Conservation (phyloP, 2,888 invertebrate genomes). For the Thelaira solivaga region DNA sequence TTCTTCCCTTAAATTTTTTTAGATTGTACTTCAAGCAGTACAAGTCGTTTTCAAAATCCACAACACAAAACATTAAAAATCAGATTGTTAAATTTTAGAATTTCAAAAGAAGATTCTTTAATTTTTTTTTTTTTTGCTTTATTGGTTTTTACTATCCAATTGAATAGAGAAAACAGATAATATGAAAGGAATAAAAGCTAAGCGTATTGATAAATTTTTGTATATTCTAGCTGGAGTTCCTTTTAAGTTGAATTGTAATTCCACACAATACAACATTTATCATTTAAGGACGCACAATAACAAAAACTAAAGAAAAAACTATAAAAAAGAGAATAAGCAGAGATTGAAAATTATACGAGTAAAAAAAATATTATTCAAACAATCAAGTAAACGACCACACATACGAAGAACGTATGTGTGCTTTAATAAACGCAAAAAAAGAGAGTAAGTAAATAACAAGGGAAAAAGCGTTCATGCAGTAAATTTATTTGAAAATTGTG, state of each 20-base stretch:
- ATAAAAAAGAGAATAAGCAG: neutral
- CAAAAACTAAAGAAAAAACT: neutral
- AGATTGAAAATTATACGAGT: conserved; percentile 7
- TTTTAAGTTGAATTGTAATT: neutral
- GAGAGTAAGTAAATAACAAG: too few species aligned
- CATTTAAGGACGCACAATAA: conserved; percentile 1
- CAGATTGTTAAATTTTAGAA: neutral
- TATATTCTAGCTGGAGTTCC: neutral
- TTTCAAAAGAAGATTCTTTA: neutral
- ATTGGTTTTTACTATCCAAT: neutral
- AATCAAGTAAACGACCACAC: conserved; percentile 4
- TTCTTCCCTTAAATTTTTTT: too few species aligned
- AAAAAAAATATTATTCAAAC: conserved; percentile 3
- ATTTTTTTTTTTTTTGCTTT: neutral
- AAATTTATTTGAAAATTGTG: too few species aligned
- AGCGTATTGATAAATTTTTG: conserved; percentile 15
- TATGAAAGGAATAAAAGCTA: conserved; percentile 4
- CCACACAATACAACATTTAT: conserved; percentile 20
- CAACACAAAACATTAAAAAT: conserved; percentile 8
- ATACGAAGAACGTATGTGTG: neutral
- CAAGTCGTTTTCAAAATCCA: neutral
- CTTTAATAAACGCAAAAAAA: too few species aligned
- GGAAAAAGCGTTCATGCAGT: too few species aligned
- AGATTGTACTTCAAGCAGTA: too few species aligned
- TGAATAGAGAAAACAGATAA: neutral